Base-by-base conservation (phyloP, 2,113 vertebrate genomes). In the Boleophthalmus pectinirostris region DNA sequence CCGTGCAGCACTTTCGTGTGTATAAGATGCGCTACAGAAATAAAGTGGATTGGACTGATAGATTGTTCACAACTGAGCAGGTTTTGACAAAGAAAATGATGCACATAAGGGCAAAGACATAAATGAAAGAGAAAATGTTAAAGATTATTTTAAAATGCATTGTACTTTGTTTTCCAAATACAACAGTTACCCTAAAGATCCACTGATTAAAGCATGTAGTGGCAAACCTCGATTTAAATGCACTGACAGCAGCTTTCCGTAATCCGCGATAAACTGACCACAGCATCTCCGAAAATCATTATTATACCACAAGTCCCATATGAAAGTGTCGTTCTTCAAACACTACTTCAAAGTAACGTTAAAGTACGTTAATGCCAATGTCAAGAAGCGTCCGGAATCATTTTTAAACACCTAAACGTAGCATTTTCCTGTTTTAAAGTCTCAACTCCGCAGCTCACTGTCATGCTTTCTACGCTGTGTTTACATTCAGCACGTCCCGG, bases 171-270 rank as follows among this genome's bases (percentile, higher is more conserved):
- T 29, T 29, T 29, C 29, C 29, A 29, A 29, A 29, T 4, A 29
- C 29, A 29, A 29, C 29, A 29, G 29, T 29, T 29, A 29, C 2
- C 4, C 29, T 29, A 29, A 29, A 29, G 29, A 29, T 29, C 29
- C 29, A 29, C 29, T 29, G 29, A 51, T 18, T 2, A 0, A 0
- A 60, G 6, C 4, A 45, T 38, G 1, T n/a, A n/a, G n/a, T 0
- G 57, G 81, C 89, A 10, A 77, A 92, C 91, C 89, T 90, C 65
- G 23, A 84, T 23, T 21, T 45, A 0, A 84, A 60, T 15, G 65
- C 43, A 54, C 46, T 73, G 53, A 66, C 74, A 38, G 80, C 79
- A 80, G 77, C 45, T 85, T 78, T 90, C 76, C 83, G 57, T 21
- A 85, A 47, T 38, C 79, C 80, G 16, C 54, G 54, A 70, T 21